Conservation (phyloP, 2,888 invertebrate genomes). For the Caenorhabditis uteleia region DNA sequence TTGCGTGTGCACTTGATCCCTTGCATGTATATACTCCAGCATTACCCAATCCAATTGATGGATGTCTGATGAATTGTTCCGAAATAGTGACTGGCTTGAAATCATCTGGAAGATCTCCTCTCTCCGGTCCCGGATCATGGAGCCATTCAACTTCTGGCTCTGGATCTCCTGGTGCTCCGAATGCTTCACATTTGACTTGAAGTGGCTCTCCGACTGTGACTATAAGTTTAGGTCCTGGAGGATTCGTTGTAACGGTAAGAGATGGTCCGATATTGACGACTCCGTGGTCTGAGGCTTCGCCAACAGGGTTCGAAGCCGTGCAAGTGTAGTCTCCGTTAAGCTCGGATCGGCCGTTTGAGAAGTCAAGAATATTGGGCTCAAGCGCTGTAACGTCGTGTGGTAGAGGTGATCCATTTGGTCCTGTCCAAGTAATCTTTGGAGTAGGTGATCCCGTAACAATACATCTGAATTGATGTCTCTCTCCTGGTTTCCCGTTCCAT, state of each 20-base stretch:
- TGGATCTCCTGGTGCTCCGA: conserved; percentile 63
- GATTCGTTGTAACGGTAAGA: conserved; percentile 58
- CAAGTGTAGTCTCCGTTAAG: conserved; percentile 65
- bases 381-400: conserved; percentile 67
- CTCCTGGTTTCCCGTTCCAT: conserved; percentile 69
- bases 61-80: conserved; percentile 67
- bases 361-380: conserved; percentile 61
- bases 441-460: conserved; percentile 63
- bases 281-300: conserved; percentile 64
- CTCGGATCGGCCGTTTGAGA: conserved; percentile 54
- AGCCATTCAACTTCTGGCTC: conserved; percentile 68
- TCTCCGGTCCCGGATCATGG: conserved; percentile 64
- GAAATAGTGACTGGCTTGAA: conserved; percentile 68
- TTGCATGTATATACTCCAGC: conserved; percentile 71
- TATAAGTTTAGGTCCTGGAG: conserved; percentile 61
- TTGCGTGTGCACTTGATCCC: conserved; percentile 69
- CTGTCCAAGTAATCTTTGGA: conserved; percentile 65
- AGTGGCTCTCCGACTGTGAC: conserved; percentile 67
- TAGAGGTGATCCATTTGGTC: conserved; percentile 62
- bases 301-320: conserved; percentile 58
- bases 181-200: conserved; percentile 65
- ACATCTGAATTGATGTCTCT: conserved; percentile 65
- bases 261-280: conserved; percentile 61
- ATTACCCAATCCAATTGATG: conserved; percentile 66
- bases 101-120: conserved; percentile 69